Base-by-base conservation (phyloP, 92 coral and sea anemone species). In the Palythoa heliodiscus region DNA sequence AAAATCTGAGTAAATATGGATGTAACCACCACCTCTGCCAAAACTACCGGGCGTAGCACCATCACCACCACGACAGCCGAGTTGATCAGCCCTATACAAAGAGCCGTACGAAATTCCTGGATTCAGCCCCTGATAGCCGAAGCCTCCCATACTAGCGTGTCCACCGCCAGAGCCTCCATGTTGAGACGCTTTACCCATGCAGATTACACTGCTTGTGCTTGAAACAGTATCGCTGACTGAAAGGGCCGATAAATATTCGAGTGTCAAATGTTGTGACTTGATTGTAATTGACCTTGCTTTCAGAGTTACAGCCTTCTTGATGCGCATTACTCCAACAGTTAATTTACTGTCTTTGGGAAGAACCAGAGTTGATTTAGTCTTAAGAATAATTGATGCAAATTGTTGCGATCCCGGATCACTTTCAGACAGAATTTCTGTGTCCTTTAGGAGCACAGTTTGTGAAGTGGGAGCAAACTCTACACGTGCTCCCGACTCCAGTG, bases 21-120 rank as follows among this genome's bases (percentile, higher is more conserved):
- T 88, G 70, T 86, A 55, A 2, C 93, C 93, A 24, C 93, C 93
- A 38, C 93, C 93, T 76, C 82, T 88, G 10, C 93, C 93, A 15
- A 73, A 90, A 58, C 89, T 78, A 24, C 37, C 54, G 3, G 82
- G 53, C 14, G 73, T 58, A 17, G 85, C 71, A 16, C 93, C 93
- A 57, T 60, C 89, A 50, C 93, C 93, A 6, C 93, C 93, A 3
- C 88, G 86, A 70, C 89, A 83, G 3, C 93, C 93, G 7, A 89
- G 75, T 12, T 77, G 71, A 71, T 78, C 53, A 15, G 93, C 87
- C 19, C 37, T 48, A 35, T 87, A 90, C 29, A 90, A 17, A 61
- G 78, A 71, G 70, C 93, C 93, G 39, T 90, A 87, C 11, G 87
- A 69, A 53, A 43, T 68, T 60, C 87, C 89, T 17, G 82, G 84